These are phyloP conservation scores for Lutjanus campechanus DNA, from an alignment of 2,797 vertebrate genomes.

Conservation along the genomic window DNA sequence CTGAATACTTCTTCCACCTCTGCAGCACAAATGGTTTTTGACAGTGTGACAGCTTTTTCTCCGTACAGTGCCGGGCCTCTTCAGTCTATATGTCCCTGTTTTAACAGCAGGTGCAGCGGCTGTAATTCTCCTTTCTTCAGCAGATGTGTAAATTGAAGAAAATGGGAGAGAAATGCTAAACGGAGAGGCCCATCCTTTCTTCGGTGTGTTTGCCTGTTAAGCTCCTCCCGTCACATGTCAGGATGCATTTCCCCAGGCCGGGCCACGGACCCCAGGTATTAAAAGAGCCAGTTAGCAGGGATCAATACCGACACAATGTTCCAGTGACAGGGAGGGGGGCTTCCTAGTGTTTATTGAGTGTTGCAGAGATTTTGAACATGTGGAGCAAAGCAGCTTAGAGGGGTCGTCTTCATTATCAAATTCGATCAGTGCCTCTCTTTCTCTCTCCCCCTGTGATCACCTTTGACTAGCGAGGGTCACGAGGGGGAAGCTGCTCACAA, in stretches of 20 bases:
- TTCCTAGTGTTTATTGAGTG: slow-evolving; percentile 80
- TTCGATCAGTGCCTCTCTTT: slow-evolving; percentile 84
- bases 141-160: slow-evolving; percentile 86
- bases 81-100: slow-evolving; percentile 46
- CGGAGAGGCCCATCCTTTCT: slow-evolving; percentile 84
- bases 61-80: slow-evolving; percentile 50
- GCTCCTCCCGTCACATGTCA: slow-evolving; percentile 85
- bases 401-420: slow-evolving; percentile 88
- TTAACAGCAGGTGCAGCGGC: slow-evolving; percentile 82
- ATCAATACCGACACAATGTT: slow-evolving; percentile 90
- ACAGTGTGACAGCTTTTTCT: slow-evolving; percentile 75
- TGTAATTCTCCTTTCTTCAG: slow-evolving; percentile 76
- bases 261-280: slow-evolving; percentile 84
- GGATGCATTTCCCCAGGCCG: slow-evolving; percentile 79
- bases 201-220: slow-evolving; percentile 79
- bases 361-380: slow-evolving; percentile 84
- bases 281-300: slow-evolving; percentile 81
- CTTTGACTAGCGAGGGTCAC: slow-evolving; percentile 81
- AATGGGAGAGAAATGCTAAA: slow-evolving; percentile 83
- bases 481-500: slow-evolving; percentile 47
- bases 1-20: slow-evolving; percentile 18
- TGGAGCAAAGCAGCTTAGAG: slow-evolving; percentile 86
- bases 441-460: slow-evolving; percentile 79
- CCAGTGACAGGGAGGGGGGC: slow-evolving; percentile 78
- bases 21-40: slow-evolving; percentile 70